These are phyloP conservation scores for Salvelinus sp. DNA, from an alignment of 2,113 vertebrate species.

Conservation along the genomic window DNA sequence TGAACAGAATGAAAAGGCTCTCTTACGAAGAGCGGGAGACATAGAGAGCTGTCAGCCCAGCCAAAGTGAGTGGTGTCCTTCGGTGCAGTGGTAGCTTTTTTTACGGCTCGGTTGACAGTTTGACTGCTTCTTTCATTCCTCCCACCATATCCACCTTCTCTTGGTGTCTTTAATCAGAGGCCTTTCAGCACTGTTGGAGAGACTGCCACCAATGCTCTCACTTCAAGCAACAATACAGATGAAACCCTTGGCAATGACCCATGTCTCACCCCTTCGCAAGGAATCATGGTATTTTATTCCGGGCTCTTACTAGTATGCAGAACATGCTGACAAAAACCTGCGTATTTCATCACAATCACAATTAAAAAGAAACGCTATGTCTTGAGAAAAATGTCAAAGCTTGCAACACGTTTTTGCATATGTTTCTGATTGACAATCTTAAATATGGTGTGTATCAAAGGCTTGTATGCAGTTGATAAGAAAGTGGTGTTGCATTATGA, in stretches of 20 bases:
- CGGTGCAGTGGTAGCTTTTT: conserved; percentile 59
- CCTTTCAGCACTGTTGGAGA: conserved; percentile 24
- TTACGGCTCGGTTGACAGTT: conserved; percentile 70
- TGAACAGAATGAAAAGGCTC: too few relatives aligned
- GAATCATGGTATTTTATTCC: conserved; percentile 28
- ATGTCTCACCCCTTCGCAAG: conserved; percentile 34
- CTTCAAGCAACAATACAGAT: conserved; percentile 42
- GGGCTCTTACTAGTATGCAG: conserved; percentile 32
- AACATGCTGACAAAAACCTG: conserved; percentile 11
- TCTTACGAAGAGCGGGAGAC: conserved; percentile 2
- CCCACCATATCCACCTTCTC: conserved; percentile 47
- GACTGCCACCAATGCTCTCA: conserved; percentile 43
- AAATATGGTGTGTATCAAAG: too few relatives aligned
- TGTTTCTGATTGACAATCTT: too few relatives aligned
- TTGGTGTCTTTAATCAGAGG: conserved; percentile 66
- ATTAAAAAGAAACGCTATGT: background rate
- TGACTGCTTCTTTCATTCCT: conserved; percentile 66
- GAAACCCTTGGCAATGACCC: conserved; percentile 56
- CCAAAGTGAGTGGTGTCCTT: conserved; percentile 62
- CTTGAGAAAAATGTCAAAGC: background rate
- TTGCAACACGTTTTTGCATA: too few relatives aligned
- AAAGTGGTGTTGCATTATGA: too few relatives aligned
- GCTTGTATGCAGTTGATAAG: too few relatives aligned
- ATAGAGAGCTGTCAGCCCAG: conserved; percentile 62
- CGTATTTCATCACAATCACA: background rate